Percentiles rank a stretch among this genome's conserved stretches.
phyloP scores from a whole-genome alignment of 2,797 vertebrate species.

The Chelon auratus region DNA sequence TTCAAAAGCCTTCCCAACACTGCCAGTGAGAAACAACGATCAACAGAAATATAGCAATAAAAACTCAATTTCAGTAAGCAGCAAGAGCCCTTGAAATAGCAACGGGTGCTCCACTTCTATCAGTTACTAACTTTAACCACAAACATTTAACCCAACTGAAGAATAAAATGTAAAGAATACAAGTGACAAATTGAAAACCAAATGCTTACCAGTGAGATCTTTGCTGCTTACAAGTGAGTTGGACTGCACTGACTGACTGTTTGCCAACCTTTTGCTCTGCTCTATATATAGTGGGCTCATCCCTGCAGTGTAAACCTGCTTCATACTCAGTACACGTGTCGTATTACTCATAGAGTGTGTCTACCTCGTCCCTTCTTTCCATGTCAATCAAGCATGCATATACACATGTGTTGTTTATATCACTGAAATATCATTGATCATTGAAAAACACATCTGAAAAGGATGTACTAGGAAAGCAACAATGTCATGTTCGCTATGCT shows the following conservation, averaged over 20 bases:
- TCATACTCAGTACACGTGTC: slow-evolving; percentile 59
- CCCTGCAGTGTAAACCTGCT: slow-evolving; percentile 63
- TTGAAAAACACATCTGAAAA: slow-evolving; percentile 3
- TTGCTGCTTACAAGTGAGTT: slow-evolving; percentile 36
- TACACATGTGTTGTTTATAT: not conserved
- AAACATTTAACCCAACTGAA: too few relatives aligned
- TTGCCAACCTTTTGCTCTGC: slow-evolving; percentile 49
- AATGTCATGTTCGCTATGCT: not conserved
- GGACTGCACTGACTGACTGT: slow-evolving; percentile 24
- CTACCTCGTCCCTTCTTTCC: slow-evolving; percentile 4
- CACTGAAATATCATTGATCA: not conserved
- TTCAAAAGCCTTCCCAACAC: too few relatives aligned
- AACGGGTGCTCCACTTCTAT: too few relatives aligned
- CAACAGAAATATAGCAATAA: too few relatives aligned
- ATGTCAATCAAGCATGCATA: slow-evolving; percentile 1
- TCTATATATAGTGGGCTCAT: slow-evolving; percentile 78
- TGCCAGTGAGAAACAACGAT: too few relatives aligned
- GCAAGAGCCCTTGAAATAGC: too few relatives aligned
- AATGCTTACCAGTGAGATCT: slow-evolving; percentile 60
- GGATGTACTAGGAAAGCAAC: not conserved
- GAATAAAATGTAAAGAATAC: too few relatives aligned
- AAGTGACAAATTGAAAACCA: not conserved
- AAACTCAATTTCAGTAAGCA: too few relatives aligned
- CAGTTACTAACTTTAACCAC: too few relatives aligned
- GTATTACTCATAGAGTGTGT: slow-evolving; percentile 65